Conservation (phyloP, 2,113 vertebrate species). For the Tetrao urogallus region DNA sequence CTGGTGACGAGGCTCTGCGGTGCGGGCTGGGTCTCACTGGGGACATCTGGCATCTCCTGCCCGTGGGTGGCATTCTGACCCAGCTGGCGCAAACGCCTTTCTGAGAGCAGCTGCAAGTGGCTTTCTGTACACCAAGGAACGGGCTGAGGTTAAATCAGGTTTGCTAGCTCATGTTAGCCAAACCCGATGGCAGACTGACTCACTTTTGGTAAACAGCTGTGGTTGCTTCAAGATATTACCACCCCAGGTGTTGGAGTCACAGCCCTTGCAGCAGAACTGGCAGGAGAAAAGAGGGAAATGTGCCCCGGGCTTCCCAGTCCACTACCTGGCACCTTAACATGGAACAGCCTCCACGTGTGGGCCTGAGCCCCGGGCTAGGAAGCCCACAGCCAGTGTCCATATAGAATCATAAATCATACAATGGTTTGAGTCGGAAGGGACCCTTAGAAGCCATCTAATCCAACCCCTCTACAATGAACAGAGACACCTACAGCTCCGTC, state of each 20-base stretch:
- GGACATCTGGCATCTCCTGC: not conserved
- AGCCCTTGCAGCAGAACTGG: not conserved
- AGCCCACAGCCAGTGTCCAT: fast-evolving
- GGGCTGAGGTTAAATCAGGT: constrained; percentile 10
- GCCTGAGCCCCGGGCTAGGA: not conserved
- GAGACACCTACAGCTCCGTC: no score
- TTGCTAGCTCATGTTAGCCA: not conserved
- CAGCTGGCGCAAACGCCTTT: not conserved
- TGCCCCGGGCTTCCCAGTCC: not conserved
- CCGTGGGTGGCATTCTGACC: not conserved
- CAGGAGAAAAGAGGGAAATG: not conserved
- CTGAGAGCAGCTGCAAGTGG: not conserved
- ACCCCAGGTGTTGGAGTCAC: not conserved
- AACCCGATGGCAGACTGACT: not conserved
- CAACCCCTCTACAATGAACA: no score
- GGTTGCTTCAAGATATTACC: constrained; percentile 12
- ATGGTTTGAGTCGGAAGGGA: no score
- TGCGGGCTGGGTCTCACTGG: not conserved
- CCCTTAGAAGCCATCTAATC: no score
- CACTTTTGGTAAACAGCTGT: constrained; percentile 23
- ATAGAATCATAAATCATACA: not conserved
- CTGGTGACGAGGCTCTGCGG: not conserved
- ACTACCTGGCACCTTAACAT: not conserved
- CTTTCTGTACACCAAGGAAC: not conserved
- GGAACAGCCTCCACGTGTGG: not conserved